These are phyloP conservation scores for Monomorium pharaonis DNA, from an alignment of 1,140 invertebrate genomes.

Conservation along the genomic window DNA sequence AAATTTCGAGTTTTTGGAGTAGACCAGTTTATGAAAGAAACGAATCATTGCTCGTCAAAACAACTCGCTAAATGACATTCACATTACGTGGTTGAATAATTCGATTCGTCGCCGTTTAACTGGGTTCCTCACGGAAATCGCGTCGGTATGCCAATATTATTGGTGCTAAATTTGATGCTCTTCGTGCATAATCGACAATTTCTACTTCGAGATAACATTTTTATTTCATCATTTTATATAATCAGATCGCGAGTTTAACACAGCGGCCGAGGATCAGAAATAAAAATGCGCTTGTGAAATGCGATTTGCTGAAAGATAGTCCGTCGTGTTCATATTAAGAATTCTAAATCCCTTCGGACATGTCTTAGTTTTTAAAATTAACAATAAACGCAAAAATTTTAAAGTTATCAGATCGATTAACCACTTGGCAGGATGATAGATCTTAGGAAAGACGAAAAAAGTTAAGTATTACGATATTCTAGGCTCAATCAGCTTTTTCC, in stretches of 20 bases:
- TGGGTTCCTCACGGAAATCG: background rate
- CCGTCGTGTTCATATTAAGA: no score
- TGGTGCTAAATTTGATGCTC: background rate
- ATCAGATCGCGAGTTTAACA: background rate
- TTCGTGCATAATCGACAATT: background rate
- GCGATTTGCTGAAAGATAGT: no score
- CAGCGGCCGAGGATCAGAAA: no score
- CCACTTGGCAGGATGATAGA: no score
- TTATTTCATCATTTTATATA: background rate
- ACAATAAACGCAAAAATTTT: no score
- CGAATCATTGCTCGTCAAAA: background rate
- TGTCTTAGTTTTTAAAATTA: no score
- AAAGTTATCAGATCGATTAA: no score
- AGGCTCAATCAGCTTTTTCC: no score
- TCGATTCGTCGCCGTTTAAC: background rate
- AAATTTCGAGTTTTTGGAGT: background rate
- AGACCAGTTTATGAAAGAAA: background rate
- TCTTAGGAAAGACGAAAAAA: no score
- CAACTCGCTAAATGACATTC: background rate
- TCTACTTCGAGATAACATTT: background rate
- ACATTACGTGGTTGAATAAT: conserved; percentile 10
- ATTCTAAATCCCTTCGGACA: no score
- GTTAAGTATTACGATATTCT: no score
- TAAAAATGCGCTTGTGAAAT: no score
- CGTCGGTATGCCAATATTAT: background rate